A percentile compares a stretch with the other conserved stretches of the same genome.
phyloP scores from a whole-genome alignment of 2,888 invertebrate species.

The Argyresthia albistria region DNA sequence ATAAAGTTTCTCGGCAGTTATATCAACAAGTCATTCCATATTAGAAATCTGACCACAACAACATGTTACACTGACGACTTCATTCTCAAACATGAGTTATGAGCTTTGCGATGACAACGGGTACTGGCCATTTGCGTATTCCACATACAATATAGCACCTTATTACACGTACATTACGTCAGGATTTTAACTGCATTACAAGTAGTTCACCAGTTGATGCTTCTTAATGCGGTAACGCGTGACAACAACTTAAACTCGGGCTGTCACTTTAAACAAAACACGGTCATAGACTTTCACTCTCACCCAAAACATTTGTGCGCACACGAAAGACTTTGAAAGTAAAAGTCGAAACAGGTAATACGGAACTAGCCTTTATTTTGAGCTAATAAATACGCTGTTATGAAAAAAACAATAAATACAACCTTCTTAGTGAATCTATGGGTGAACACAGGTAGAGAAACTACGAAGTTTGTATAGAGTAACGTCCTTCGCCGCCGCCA shows the following conservation, averaged over 20 bases:
- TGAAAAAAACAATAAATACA: no score
- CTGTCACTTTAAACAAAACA: slow-evolving; percentile 17
- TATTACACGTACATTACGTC: not conserved
- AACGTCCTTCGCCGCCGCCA: no score
- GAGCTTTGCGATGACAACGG: no score
- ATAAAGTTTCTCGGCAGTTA: no score
- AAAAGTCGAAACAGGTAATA: slow-evolving; percentile 12
- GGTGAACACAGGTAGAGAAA: no score
- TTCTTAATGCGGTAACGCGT: not conserved
- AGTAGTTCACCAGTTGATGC: not conserved
- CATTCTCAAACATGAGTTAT: no score
- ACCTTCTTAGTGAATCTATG: no score
- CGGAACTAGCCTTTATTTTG: slow-evolving; percentile 16
- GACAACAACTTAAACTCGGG: not conserved
- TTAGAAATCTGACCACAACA: no score
- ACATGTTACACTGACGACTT: no score
- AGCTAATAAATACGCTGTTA: not conserved
- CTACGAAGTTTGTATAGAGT: no score
- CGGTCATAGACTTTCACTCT: slow-evolving; percentile 28
- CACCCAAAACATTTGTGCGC: not conserved
- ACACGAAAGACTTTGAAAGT: slow-evolving; percentile 13
- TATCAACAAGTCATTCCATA: no score
- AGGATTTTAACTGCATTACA: not conserved
- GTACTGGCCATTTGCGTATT: no score
- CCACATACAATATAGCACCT: not conserved